Evolutionary conservation across 2,113 vertebrate genomes (phyloP).

Genomic region (Grantiella picta): DNA sequence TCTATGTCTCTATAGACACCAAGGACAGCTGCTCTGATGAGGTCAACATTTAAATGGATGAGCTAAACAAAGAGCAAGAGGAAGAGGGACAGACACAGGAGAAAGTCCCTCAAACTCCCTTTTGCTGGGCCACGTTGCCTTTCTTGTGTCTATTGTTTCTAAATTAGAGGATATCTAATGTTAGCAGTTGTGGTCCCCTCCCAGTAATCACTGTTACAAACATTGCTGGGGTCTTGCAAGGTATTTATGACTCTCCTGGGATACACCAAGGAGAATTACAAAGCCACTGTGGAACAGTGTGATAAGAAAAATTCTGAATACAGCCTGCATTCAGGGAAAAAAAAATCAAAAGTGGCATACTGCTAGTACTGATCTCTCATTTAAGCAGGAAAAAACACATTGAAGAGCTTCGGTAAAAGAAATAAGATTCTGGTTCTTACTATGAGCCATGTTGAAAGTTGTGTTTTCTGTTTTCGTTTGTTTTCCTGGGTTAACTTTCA

Average conservation of each 20-base stretch:
- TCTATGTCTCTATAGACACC: neutral
- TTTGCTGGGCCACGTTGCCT: neutral
- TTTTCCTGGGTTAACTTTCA: neutral
- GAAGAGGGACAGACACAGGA: neutral
- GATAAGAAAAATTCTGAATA: slow-evolving; percentile 24
- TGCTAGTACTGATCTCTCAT: neutral
- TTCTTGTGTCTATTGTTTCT: slow-evolving; percentile 21
- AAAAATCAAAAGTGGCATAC: neutral
- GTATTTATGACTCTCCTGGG: slow-evolving; percentile 21
- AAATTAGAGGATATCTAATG: slow-evolving; percentile 14
- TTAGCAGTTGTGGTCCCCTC: slow-evolving; percentile 21
- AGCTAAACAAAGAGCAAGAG: neutral
- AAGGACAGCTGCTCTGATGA: neutral
- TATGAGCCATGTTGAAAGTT: neutral
- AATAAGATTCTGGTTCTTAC: neutral
- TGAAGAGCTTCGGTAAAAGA: neutral
- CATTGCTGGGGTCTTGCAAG: neutral
- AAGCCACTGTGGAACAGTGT: neutral
- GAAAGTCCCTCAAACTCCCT: neutral
- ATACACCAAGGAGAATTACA: slow-evolving; percentile 2
- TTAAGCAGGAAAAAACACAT: neutral
- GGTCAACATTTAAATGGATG: neutral
- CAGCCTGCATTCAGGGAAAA: neutral
- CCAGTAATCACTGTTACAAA: neutral
- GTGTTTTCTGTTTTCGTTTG: neutral